These are phyloP conservation scores for Porites australiensis DNA, from an alignment of 64 coral and sea anemone genomes.

Conservation along the genomic window DNA sequence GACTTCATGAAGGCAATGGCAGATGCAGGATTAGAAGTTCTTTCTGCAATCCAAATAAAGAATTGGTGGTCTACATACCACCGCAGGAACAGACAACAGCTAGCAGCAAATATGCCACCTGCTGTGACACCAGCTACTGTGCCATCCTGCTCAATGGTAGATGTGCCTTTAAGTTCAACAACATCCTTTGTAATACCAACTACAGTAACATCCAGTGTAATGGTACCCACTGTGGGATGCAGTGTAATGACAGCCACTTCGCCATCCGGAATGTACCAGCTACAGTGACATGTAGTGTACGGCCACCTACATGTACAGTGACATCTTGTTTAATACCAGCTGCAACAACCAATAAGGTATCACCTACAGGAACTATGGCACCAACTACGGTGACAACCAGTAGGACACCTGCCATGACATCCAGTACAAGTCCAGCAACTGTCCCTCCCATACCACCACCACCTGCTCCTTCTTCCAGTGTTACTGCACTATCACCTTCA, in stretches of 20 bases:
- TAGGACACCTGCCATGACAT: background rate
- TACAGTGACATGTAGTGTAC: background rate
- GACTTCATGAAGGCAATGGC: constrained; percentile 36
- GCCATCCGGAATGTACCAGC: too few relatives aligned
- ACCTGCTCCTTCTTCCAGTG: background rate
- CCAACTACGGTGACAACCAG: too few relatives aligned
- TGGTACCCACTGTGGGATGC: background rate
- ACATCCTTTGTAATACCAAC: background rate
- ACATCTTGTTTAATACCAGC: too few relatives aligned
- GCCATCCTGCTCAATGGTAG: background rate
- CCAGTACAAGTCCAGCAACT: background rate
- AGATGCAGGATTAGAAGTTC: constrained; percentile 21
- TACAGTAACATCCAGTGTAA: background rate
- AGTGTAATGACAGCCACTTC: background rate
- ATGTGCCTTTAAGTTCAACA: background rate
- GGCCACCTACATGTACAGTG: too few relatives aligned
- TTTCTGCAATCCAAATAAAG: background rate
- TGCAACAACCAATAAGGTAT: too few relatives aligned
- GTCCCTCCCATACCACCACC: background rate
- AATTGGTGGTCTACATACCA: background rate
- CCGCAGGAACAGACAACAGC: background rate
- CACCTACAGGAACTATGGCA: too few relatives aligned
- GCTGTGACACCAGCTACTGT: background rate
- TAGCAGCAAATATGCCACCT: background rate
- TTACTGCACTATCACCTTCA: too few relatives aligned